Percentiles rank a stretch among this genome's conserved stretches.
Conservation (phyloP, 2,797 vertebrate genomes). For the Potorous gilbertii region DNA sequence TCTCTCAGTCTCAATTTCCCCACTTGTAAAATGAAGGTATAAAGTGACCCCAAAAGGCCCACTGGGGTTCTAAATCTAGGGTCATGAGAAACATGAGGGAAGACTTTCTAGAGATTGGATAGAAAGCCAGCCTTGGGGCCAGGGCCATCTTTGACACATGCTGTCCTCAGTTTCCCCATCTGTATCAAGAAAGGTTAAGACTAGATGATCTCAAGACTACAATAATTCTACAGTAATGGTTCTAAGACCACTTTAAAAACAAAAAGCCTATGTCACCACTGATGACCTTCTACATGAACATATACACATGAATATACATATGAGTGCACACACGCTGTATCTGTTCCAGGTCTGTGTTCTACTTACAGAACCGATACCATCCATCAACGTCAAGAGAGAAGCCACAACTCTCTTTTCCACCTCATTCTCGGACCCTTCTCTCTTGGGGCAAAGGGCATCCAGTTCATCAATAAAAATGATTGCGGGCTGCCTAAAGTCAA, state of each 20-base stretch:
- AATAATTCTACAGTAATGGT: background rate
- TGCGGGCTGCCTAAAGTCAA: slow-evolving; percentile 87
- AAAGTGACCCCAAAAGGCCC: background rate
- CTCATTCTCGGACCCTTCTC: slow-evolving; percentile 96
- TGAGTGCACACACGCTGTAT: background rate
- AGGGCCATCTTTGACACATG: background rate
- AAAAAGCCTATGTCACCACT: background rate
- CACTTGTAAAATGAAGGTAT: background rate
- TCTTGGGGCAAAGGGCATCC: slow-evolving; percentile 95
- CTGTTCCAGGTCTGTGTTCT: background rate
- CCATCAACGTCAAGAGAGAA: slow-evolving; percentile 96
- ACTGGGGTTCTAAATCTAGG: background rate
- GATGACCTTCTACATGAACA: too few relatives aligned
- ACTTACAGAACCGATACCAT: slow-evolving; percentile 96
- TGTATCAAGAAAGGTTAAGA: background rate
- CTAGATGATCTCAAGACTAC: slow-evolving; percentile 16
- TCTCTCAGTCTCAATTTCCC: background rate
- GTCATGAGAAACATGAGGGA: background rate
- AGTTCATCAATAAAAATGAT: slow-evolving; percentile 98
- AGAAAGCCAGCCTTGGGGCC: background rate
- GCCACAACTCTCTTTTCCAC: slow-evolving; percentile 97
- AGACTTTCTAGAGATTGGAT: background rate
- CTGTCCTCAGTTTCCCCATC: background rate
- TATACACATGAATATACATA: too few relatives aligned
- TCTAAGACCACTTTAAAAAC: slow-evolving; percentile 27